Evolutionary conservation across 2,113 vertebrate genomes (phyloP).

Genomic region (Barbus barbus): DNA sequence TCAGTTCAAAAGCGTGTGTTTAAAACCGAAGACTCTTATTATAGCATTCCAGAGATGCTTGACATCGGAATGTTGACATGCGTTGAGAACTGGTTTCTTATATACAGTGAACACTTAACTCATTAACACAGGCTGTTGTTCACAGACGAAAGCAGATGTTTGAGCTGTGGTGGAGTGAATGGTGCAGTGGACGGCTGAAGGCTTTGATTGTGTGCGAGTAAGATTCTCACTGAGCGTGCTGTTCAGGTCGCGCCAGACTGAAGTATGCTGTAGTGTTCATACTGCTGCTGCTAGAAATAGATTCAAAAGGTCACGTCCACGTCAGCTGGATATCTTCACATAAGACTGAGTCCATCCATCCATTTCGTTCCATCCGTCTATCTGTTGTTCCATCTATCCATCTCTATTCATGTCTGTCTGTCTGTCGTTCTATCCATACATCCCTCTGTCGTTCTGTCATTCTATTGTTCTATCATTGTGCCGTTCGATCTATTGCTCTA

Average conservation of each 20-base stretch:
- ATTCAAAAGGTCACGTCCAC: neutral
- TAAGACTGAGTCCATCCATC: too few species aligned
- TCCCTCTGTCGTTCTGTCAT: too few species aligned
- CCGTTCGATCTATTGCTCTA: too few species aligned
- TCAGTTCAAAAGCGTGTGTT: neutral
- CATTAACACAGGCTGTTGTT: neutral
- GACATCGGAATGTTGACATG: neutral
- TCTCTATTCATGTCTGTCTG: too few species aligned
- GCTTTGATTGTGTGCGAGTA: neutral
- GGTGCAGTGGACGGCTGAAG: neutral
- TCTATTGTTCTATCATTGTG: too few species aligned
- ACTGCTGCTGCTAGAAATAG: neutral
- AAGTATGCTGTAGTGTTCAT: neutral
- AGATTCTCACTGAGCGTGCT: neutral
- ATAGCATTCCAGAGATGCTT: neutral
- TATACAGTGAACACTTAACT: neutral
- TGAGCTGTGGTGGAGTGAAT: neutral
- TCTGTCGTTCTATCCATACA: too few species aligned
- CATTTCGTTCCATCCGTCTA: too few species aligned
- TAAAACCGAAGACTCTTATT: neutral
- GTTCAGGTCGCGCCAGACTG: too few species aligned
- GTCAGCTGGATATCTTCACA: too few species aligned
- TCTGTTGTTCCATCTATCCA: too few species aligned
- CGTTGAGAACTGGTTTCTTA: neutral
- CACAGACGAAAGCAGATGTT: neutral